Percentiles rank a stretch among this genome's conserved stretches.
Evolutionary conservation across 2,888 invertebrate genomes (phyloP).

Genomic region (Julus scanicus): DNA sequence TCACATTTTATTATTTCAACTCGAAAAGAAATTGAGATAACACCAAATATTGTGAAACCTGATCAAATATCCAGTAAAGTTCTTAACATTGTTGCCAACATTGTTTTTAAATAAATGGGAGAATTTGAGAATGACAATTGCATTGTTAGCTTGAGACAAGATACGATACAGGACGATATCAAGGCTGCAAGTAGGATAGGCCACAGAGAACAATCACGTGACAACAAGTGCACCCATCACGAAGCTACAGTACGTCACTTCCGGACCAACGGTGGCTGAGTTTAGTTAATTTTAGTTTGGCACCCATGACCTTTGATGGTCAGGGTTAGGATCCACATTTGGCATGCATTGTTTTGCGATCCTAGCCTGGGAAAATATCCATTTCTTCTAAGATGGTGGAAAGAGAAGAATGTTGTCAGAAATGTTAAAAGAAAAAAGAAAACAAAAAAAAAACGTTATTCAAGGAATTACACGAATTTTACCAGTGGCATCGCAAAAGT

Average conservation of each 20-base stretch:
- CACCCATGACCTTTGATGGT: background rate
- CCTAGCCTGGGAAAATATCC: background rate
- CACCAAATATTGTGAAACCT: no score
- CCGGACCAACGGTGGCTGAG: constrained; percentile 57
- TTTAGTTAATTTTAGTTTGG: constrained; percentile 10
- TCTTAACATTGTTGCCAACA: no score
- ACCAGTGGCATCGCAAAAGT: background rate
- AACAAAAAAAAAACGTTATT: background rate
- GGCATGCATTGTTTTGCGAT: background rate
- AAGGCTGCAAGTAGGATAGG: background rate
- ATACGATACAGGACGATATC: background rate
- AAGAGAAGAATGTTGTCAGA: constrained; percentile 1
- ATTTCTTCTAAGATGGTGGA: background rate
- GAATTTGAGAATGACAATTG: background rate
- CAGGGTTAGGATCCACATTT: background rate
- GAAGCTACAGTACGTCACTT: constrained; percentile 53
- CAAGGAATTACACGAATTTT: background rate
- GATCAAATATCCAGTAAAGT: no score
- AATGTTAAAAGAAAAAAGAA: background rate
- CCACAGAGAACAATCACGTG: constrained; percentile 51
- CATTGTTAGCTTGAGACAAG: background rate
- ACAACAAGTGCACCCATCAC: constrained; percentile 44
- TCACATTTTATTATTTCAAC: no score
- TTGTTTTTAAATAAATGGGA: no score
- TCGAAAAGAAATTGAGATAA: no score